phyloP scores from a whole-genome alignment of 2,888 invertebrate species.

The Drosophila dives region DNA sequence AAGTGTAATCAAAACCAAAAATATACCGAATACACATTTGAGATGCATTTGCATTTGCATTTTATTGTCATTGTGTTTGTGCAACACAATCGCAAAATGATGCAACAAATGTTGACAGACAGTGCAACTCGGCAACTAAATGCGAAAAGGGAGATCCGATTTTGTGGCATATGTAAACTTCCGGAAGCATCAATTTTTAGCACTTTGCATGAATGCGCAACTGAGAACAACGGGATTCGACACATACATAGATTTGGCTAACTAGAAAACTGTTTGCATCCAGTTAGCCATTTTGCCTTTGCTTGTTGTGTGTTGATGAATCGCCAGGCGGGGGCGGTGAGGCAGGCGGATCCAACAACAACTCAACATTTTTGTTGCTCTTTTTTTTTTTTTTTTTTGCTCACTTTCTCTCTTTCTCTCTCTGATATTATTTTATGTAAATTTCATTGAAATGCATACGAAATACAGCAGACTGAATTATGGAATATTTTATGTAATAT shows the following conservation, averaged over 20 bases:
- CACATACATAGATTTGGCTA: constrained; percentile 5
- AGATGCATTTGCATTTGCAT: constrained; percentile 42
- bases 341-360: neutral
- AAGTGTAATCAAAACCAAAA: constrained; percentile 25
- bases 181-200: constrained; percentile 47
- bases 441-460: constrained; percentile 48
- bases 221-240: constrained; percentile 5
- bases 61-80: constrained; percentile 8
- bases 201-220: constrained; percentile 32
- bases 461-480: constrained; percentile 27
- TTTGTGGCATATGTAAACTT: constrained; percentile 35
- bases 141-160: constrained; percentile 9
- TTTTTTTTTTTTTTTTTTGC: constrained; percentile 3
- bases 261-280: constrained; percentile 9
- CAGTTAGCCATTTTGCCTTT: constrained; percentile 7
- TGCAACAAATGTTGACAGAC: constrained; percentile 44
- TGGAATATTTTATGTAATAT: constrained; percentile 8
- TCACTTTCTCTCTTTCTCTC: constrained; percentile 12
- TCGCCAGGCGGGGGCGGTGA: neutral
- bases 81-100: constrained; percentile 25
- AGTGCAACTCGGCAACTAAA: no score
- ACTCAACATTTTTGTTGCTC: neutral
- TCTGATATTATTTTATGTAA: constrained; percentile 57
- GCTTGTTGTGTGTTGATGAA: constrained; percentile 33
- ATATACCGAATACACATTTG: constrained; percentile 25